phyloP scores from a whole-genome alignment of 2,113 vertebrate species.

The Tauraco erythrolophus region DNA sequence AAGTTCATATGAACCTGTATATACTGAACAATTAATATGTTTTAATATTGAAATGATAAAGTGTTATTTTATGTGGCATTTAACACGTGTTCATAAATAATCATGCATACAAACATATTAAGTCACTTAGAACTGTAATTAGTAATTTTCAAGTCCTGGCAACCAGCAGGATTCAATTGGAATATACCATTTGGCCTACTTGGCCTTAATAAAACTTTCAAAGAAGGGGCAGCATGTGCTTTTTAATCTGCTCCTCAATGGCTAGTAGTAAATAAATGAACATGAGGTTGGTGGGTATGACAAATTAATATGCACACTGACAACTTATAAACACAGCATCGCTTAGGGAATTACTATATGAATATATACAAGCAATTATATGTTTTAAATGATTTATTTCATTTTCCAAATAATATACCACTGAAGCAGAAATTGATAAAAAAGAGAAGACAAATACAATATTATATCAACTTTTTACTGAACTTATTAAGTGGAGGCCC shows the following conservation, averaged over 20 bases:
- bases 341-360: slow-evolving; percentile 84
- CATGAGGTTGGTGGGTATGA: slow-evolving; percentile 78
- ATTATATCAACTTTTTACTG: slow-evolving; percentile 85
- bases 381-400: slow-evolving; percentile 88
- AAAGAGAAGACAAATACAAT: slow-evolving; percentile 84
- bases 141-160: slow-evolving; percentile 79
- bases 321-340: slow-evolving; percentile 75
- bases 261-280: slow-evolving; percentile 80
- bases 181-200: slow-evolving; percentile 75
- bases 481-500: slow-evolving; percentile 80
- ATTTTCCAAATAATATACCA: slow-evolving; percentile 81
- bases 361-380: slow-evolving; percentile 90
- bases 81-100: slow-evolving; percentile 77
- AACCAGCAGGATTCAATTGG: slow-evolving; percentile 75
- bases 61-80: slow-evolving; percentile 58
- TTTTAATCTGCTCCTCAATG: slow-evolving; percentile 78
- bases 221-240: slow-evolving; percentile 74
- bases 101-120: slow-evolving; percentile 83
- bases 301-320: slow-evolving; percentile 86
- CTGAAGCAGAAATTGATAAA: slow-evolving; percentile 81
- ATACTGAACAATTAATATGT: slow-evolving; percentile 6
- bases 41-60: slow-evolving; percentile 59
- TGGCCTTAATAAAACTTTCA: slow-evolving; percentile 79
- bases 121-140: slow-evolving; percentile 77
- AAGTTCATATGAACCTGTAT: slow-evolving; percentile 42